Evolutionary conservation across 2,888 invertebrate genomes (phyloP), one percentile per base, ranked within the genome.

Genomic region (Agrotis ipsilon): DNA sequence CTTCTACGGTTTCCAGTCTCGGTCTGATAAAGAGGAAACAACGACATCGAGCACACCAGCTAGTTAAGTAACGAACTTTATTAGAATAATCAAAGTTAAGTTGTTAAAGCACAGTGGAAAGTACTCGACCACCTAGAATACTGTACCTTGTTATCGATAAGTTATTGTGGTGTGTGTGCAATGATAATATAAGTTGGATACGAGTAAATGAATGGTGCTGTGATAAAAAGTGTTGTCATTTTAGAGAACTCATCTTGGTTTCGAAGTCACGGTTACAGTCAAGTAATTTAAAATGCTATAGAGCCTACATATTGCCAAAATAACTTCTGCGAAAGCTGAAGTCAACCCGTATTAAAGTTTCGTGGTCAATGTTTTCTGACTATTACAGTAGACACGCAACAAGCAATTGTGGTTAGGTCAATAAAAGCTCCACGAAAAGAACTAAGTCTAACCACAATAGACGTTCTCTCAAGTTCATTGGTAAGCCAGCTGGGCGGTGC

Each of bases 161-260:
- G 87, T 91, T 91, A 91, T 90, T 89, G 85, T 87, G 69, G 87
- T 85, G 89, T 81, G 81, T 88, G 81, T 89, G 88, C 72, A 80
- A 72, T 82, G 76, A 81, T 77, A 78, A 78, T 78, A 77, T 80
- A 84, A 85, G 74, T 84, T 81, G 72, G 81, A 82, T 85, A 85
- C 82, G 89, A 94, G 91, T 93, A 94, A 94, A 94, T 93, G 93
- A 89, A 89, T 93, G 92, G 84, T 91, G 89, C 94, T 95, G 95
- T 95, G 95, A 94, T 95, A 93, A 68, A 80, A 58, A 48, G 82
- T 82, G 72, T 87, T 88, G 43, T 83, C 43, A 81, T 87, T 86
- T 67, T 75, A 11, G 27, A 13, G 14, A 11, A 45, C 6, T 19
- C 16, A 19, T n/a, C 7, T 48, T 16, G 0, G 3, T 39, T 39